Percentiles rank a stretch among this genome's conserved stretches.
These are phyloP conservation scores for Hipparchia sbordonii DNA, from an alignment of 2,888 invertebrate genomes.

Conservation along the genomic window DNA sequence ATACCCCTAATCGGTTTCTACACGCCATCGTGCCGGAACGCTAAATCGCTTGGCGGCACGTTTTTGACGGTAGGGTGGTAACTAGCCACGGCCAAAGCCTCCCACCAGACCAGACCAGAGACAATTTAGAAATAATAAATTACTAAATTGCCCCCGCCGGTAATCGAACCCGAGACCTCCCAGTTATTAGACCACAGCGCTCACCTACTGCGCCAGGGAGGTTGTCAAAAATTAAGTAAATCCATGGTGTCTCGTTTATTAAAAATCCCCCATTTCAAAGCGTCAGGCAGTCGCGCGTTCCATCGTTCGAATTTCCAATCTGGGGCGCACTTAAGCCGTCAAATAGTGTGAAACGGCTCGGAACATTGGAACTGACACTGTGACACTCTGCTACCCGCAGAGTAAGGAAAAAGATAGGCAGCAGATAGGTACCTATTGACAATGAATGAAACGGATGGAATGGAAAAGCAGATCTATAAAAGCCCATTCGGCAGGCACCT, in stretches of 20 bases:
- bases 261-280: conserved; percentile 35
- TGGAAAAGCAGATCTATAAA: not conserved
- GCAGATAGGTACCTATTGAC: not conserved
- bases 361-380: conserved; percentile 62
- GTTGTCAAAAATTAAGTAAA: conserved; percentile 12
- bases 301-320: conserved; percentile 49
- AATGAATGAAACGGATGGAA: not conserved
- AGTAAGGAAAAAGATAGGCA: not conserved
- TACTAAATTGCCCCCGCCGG: no score
- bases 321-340: conserved; percentile 66
- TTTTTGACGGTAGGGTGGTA: no score
- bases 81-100: no score
- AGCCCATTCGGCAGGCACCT: not conserved
- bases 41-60: no score
- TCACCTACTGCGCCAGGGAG: no score
- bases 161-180: no score
- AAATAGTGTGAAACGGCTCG: conserved; percentile 62
- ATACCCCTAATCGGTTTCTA: no score
- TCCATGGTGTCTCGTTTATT: conserved; percentile 35
- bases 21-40: no score
- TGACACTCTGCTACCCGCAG: conserved; percentile 12
- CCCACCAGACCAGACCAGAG: no score
- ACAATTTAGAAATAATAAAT: no score
- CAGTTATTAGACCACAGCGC: no score
- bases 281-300: conserved; percentile 26